These are phyloP conservation scores for Micropterix aruncella DNA, from an alignment of 2,888 invertebrate genomes.

Conservation along the genomic window DNA sequence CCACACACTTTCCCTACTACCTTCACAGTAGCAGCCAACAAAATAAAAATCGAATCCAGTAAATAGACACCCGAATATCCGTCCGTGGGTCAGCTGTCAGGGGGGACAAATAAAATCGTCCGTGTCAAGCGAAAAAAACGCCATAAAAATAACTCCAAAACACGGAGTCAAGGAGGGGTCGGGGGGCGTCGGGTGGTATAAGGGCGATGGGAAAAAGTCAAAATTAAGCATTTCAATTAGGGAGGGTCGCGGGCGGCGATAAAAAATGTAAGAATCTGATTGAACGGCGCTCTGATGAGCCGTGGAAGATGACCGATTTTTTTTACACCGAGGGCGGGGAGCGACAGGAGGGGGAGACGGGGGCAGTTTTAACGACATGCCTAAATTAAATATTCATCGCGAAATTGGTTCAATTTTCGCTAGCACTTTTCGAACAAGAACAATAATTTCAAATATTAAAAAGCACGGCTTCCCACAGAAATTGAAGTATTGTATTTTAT, in stretches of 20 bases:
- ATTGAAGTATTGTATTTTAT: no score
- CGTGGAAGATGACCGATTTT: not conserved
- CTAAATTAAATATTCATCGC: not conserved
- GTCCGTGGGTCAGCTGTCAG: no score
- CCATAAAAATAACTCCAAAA: not conserved
- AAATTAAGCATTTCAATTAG: not conserved
- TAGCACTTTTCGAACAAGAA: no score
- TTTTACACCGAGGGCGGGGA: not conserved
- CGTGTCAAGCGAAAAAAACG: not conserved
- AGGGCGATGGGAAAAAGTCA: not conserved
- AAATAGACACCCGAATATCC: no score
- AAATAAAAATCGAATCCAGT: no score
- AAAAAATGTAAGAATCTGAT: not conserved
- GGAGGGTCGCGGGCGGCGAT: not conserved
- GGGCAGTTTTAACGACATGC: not conserved
- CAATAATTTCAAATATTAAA: no score
- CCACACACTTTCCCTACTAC: no score
- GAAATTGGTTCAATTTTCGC: no score
- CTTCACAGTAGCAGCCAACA: no score
- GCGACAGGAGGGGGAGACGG: not conserved
- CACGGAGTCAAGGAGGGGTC: no score
- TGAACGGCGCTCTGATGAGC: not conserved
- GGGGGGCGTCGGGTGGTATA: no score
- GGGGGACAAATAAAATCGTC: not conserved
- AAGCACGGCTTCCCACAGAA: no score